Percentiles rank a stretch among this genome's conserved stretches.
These are phyloP conservation scores for Mechanitis mazaeus DNA, from an alignment of 2,888 invertebrate species.

Conservation along the genomic window DNA sequence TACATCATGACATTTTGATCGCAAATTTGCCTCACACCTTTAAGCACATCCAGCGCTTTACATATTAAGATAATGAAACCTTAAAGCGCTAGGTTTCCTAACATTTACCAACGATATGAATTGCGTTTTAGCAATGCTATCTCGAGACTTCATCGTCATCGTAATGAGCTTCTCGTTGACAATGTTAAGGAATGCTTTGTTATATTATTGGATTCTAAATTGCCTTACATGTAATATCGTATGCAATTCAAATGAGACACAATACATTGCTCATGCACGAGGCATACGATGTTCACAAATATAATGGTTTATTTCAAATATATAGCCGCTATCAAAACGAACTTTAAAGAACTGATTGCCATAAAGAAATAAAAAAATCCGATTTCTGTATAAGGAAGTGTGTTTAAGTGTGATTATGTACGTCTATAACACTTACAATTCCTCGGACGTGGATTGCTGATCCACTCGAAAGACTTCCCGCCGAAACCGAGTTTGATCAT, in stretches of 20 bases:
- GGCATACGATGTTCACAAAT: too few species aligned
- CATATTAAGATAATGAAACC: background rate
- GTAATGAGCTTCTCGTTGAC: constrained; percentile 8
- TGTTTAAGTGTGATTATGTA: too few species aligned
- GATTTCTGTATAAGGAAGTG: too few species aligned
- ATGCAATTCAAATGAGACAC: background rate
- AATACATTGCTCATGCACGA: too few species aligned
- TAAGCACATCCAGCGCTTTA: constrained; percentile 7
- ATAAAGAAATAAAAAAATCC: too few species aligned
- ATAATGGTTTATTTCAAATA: too few species aligned
- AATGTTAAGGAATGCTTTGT: constrained; percentile 8
- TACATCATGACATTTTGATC: constrained; percentile 22
- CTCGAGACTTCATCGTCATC: constrained; percentile 1
- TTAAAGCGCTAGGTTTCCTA: background rate
- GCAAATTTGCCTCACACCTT: constrained; percentile 12
- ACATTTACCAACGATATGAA: background rate
- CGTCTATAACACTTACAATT: too few species aligned
- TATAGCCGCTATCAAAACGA: too few species aligned
- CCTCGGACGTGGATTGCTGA: too few species aligned
- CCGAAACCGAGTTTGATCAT: too few species aligned
- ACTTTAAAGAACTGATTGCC: too few species aligned
- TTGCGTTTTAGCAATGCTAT: constrained; percentile 6
- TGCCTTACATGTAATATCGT: background rate
- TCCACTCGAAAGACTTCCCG: too few species aligned
- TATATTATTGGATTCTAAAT: constrained; percentile 2